Conservation (phyloP, 2,888 invertebrate species). For the Sarcophaga variegata region DNA sequence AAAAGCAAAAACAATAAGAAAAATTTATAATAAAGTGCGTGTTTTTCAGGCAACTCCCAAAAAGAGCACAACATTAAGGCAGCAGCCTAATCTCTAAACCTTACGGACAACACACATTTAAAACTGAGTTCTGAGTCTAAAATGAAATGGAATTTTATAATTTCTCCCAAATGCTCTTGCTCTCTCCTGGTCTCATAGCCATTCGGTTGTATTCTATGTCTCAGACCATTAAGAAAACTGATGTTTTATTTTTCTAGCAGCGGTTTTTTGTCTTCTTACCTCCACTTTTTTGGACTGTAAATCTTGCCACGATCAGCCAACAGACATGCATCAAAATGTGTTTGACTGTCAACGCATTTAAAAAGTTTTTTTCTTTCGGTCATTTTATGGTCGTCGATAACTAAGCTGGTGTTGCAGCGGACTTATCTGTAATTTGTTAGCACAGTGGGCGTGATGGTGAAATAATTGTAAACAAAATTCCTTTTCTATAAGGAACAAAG, state of each 20-base stretch:
- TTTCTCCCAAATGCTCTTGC: constrained; percentile 5
- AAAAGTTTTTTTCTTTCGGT: constrained; percentile 45
- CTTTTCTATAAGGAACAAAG: too few relatives aligned
- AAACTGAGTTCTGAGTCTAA: constrained; percentile 17
- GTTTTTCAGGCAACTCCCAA: constrained; percentile 66
- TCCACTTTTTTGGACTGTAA: not conserved
- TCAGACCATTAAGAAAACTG: constrained; percentile 65
- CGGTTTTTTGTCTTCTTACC: not conserved
- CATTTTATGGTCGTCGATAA: not conserved
- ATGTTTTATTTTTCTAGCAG: constrained; percentile 69
- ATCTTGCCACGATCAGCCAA: constrained; percentile 19
- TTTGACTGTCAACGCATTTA: constrained; percentile 68
- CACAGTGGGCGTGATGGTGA: not conserved
- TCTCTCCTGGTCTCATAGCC: too few relatives aligned
- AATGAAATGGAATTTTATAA: not conserved
- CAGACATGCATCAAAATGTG: constrained; percentile 55
- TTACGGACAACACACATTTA: constrained; percentile 4
- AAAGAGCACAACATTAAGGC: constrained; percentile 40
- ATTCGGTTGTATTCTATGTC: constrained; percentile 22
- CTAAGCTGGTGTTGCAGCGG: not conserved
- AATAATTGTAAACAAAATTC: too few relatives aligned
- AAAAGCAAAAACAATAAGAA: constrained; percentile 20
- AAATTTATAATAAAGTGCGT: constrained; percentile 65
- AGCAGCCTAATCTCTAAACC: constrained; percentile 10
- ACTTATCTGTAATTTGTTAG: not conserved